Evolutionary conservation across 2,888 invertebrate genomes (phyloP).

Genomic region (Ommatoiulus sabulosus): DNA sequence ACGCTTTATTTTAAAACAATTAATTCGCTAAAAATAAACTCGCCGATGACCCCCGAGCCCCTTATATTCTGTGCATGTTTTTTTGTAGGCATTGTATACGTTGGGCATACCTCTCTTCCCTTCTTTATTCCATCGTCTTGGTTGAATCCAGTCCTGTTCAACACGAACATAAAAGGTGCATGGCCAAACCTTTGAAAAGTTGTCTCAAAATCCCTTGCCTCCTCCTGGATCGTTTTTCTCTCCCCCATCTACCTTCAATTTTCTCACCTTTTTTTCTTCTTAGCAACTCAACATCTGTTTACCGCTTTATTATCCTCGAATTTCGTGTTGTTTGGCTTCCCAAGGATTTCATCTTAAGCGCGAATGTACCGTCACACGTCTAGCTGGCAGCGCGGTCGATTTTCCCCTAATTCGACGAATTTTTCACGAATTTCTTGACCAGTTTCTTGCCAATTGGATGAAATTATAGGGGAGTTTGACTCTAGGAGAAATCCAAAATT

Average conservation of each 20-base stretch:
- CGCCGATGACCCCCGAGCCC: constrained; percentile 20
- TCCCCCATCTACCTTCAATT: constrained; percentile 27
- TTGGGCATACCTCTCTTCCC: constrained; percentile 29
- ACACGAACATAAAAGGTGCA: constrained; percentile 1
- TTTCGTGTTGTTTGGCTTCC: constrained; percentile 8
- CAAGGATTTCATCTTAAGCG: not conserved
- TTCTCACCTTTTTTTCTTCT: constrained; percentile 14
- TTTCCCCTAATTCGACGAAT: constrained; percentile 5
- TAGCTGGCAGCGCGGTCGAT: not conserved
- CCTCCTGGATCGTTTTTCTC: not conserved
- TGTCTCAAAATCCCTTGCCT: not conserved
- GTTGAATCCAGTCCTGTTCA: constrained; percentile 27
- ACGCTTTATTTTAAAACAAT: constrained; percentile 25
- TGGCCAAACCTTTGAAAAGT: not conserved
- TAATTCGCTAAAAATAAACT: constrained; percentile 43
- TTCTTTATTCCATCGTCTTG: not conserved
- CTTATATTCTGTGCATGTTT: not conserved
- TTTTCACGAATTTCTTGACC: not conserved
- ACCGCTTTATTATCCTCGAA: constrained; percentile 36
- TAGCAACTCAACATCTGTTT: constrained; percentile 18
- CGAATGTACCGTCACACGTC: not conserved
- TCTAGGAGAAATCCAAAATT: not conserved
- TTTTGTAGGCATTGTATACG: not conserved
- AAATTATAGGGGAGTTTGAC: constrained; percentile 31
- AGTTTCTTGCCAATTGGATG: not conserved